Percentiles rank a stretch among this genome's conserved stretches.
Conservation (phyloP, 2,888 invertebrate genomes). For the Scaptomyza reducta region DNA sequence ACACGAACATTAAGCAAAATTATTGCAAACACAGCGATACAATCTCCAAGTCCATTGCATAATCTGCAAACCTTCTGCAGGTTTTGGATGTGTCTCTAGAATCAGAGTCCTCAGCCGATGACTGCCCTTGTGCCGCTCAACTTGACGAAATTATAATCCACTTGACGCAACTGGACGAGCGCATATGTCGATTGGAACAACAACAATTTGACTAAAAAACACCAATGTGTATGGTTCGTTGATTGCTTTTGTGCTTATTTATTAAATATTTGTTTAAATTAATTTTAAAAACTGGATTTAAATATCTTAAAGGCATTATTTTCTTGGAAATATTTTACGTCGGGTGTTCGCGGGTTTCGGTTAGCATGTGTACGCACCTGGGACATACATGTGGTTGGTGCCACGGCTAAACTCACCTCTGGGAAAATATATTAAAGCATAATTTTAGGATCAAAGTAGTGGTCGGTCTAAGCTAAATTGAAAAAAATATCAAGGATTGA, state of each 20-base stretch:
- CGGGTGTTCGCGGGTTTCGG: background rate
- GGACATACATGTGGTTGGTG: background rate
- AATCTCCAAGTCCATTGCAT: slow-evolving; percentile 33
- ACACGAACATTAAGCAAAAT: slow-evolving; percentile 21
- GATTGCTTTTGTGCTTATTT: slow-evolving; percentile 4
- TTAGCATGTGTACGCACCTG: background rate
- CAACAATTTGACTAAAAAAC: slow-evolving; percentile 28
- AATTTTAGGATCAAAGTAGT: background rate
- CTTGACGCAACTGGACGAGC: slow-evolving; percentile 48
- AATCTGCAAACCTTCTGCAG: slow-evolving; percentile 65
- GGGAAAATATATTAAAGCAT: background rate
- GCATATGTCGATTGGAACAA: slow-evolving; percentile 56
- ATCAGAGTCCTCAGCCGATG: slow-evolving; percentile 43
- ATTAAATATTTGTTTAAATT: slow-evolving; percentile 8
- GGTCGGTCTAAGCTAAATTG: too few species aligned
- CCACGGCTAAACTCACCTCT: background rate
- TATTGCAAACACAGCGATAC: slow-evolving; percentile 11
- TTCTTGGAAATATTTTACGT: too few species aligned
- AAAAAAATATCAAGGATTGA: too few species aligned
- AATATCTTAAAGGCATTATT: too few species aligned
- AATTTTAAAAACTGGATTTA: background rate
- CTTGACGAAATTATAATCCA: slow-evolving; percentile 48
- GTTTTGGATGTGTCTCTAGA: slow-evolving; percentile 65
- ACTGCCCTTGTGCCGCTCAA: slow-evolving; percentile 54
- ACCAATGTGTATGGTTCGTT: background rate